Evolutionary conservation across 2,113 vertebrate species (phyloP).

Genomic region (Ophthalmolycus amberensis): DNA sequence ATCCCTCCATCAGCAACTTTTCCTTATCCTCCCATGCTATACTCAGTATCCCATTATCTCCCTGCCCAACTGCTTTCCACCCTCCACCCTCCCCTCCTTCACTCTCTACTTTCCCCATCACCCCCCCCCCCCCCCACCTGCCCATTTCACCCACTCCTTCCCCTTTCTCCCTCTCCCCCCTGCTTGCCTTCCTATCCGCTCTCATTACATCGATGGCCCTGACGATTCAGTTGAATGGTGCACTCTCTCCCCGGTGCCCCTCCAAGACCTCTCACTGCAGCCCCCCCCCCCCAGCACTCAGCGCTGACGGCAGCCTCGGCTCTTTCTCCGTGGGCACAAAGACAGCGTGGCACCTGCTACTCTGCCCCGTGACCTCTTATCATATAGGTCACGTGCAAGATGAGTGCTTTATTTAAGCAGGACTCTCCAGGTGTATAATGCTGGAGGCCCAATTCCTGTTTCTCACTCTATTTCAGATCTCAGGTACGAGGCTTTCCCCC

Average conservation of each 20-base stretch:
- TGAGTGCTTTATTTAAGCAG: slow-evolving; percentile 27
- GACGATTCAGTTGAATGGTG: slow-evolving; percentile 84
- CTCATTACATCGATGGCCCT: slow-evolving; percentile 85
- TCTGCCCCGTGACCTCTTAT: slow-evolving; percentile 50
- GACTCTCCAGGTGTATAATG: slow-evolving; percentile 12
- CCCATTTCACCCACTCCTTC: not conserved
- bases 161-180: not conserved
- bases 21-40: slow-evolving; percentile 33
- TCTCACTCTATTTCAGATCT: slow-evolving; percentile 19
- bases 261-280: slow-evolving; percentile 66
- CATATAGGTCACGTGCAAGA: slow-evolving; percentile 28
- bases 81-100: slow-evolving; percentile 20
- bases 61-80: not conserved
- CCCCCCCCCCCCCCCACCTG: not conserved
- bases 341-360: slow-evolving; percentile 54
- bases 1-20: slow-evolving; percentile 32
- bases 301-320: slow-evolving; percentile 17
- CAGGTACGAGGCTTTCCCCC: slow-evolving; percentile 10
- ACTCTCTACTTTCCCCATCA: not conserved
- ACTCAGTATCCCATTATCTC: slow-evolving; percentile 22
- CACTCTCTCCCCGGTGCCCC: slow-evolving; percentile 54
- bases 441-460: not conserved
- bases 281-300: slow-evolving; percentile 46
- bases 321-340: slow-evolving; percentile 59
- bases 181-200: slow-evolving; percentile 67